A percentile compares a stretch with the other conserved stretches of the same genome.
Evolutionary conservation across 1,140 invertebrate genomes (phyloP).

Genomic region (Drosophila suzukii): DNA sequence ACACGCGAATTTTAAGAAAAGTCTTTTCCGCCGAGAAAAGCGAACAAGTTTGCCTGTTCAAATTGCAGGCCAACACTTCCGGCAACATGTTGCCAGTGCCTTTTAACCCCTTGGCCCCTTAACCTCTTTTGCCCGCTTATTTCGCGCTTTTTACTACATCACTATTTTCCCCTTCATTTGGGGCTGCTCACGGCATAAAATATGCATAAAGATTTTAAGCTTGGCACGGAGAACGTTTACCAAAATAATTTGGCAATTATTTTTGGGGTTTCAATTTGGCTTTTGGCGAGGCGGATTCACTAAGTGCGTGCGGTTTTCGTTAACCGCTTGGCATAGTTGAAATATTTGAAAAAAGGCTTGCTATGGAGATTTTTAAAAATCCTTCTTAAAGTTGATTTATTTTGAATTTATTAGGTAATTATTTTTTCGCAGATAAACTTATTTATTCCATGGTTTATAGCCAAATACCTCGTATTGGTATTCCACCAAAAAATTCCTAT

Average conservation of each 20-base stretch:
- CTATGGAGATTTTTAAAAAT: neutral
- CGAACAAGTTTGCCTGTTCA: slow-evolving; percentile 32
- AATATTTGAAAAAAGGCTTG: neutral
- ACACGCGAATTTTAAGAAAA: slow-evolving; percentile 7
- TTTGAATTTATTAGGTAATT: too few relatives aligned
- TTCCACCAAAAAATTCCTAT: too few relatives aligned
- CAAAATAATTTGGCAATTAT: slow-evolving; percentile 52
- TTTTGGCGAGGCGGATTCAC: neutral
- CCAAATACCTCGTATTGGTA: too few relatives aligned
- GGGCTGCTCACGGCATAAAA: slow-evolving; percentile 29
- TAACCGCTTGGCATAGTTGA: slow-evolving; percentile 24
- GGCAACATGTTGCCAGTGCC: slow-evolving; percentile 31
- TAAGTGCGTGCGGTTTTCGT: slow-evolving; percentile 15
- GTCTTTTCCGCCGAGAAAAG: slow-evolving; percentile 10
- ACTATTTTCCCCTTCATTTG: slow-evolving; percentile 39
- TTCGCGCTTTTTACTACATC: slow-evolving; percentile 32
- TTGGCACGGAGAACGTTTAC: slow-evolving; percentile 24
- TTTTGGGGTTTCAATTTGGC: slow-evolving; percentile 27
- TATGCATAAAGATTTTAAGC: slow-evolving; percentile 46
- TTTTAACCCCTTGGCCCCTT: slow-evolving; percentile 1
- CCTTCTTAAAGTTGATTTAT: neutral
- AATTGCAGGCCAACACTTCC: slow-evolving; percentile 49
- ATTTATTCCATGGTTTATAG: too few relatives aligned
- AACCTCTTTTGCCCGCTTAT: neutral
- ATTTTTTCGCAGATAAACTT: too few relatives aligned